Evolutionary conservation across 2,113 vertebrate genomes (phyloP).

Genomic region (Ammodytes dubius): DNA sequence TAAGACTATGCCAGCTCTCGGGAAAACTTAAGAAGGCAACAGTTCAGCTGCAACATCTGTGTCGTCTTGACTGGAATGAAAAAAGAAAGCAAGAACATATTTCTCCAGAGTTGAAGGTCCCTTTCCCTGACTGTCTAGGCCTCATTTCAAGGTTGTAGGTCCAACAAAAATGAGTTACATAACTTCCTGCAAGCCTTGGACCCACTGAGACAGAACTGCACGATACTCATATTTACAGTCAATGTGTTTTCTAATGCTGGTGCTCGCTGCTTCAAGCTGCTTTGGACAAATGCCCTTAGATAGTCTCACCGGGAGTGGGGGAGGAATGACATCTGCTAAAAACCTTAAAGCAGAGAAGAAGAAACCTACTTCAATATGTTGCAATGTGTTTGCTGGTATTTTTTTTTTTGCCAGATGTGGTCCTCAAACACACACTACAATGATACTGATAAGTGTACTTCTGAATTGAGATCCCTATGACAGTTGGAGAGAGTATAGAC

Average conservation of each 20-base stretch:
- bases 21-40: neutral
- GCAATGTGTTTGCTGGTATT: neutral
- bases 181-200: slow-evolving; percentile 17
- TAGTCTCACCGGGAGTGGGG: rapidly evolving
- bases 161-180: slow-evolving; percentile 9
- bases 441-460: neutral
- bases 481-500: neutral
- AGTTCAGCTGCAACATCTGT: slow-evolving; percentile 1
- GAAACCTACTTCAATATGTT: neutral
- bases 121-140: neutral
- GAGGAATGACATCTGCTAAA: neutral
- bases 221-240: neutral
- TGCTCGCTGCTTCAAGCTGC: neutral
- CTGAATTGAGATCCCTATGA: neutral
- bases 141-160: neutral
- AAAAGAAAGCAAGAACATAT: neutral
- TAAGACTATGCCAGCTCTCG: neutral
- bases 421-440: neutral
- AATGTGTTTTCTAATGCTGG: neutral
- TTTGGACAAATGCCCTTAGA: neutral
- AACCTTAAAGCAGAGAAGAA: neutral
- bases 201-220: neutral
- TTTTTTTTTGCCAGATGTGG: neutral
- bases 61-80: neutral
- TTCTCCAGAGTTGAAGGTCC: neutral